These are phyloP conservation scores for Drosophila nikananu DNA, from an alignment of 1,140 invertebrate species.

Conservation along the genomic window DNA sequence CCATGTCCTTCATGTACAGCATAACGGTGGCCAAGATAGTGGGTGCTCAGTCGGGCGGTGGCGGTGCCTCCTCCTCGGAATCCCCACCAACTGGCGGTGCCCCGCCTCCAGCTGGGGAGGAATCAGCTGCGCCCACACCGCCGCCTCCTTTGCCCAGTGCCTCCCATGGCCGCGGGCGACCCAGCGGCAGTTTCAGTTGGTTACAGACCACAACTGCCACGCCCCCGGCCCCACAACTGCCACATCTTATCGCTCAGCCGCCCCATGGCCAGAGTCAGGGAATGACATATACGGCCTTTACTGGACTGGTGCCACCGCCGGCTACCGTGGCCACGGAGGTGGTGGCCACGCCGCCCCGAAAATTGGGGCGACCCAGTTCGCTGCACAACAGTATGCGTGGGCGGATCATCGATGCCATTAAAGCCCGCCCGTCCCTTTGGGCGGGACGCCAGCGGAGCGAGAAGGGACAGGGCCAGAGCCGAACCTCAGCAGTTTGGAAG, in stretches of 20 bases:
- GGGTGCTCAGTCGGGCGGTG: slow-evolving; percentile 53
- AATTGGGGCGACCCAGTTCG: slow-evolving; percentile 78
- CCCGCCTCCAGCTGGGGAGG: slow-evolving; percentile 14
- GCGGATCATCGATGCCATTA: slow-evolving; percentile 80
- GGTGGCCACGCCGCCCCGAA: slow-evolving; percentile 67
- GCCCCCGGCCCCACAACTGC: slow-evolving; percentile 23
- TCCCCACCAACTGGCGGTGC: neutral
- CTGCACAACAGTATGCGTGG: slow-evolving; percentile 83
- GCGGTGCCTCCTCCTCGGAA: slow-evolving; percentile 17
- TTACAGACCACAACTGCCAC: slow-evolving; percentile 40
- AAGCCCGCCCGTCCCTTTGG: slow-evolving; percentile 74
- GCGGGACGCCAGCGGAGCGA: slow-evolving; percentile 76
- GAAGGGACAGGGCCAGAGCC: slow-evolving; percentile 77
- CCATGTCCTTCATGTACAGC: slow-evolving; percentile 84
- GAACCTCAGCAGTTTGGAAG: slow-evolving; percentile 81
- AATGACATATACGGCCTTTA: slow-evolving; percentile 71
- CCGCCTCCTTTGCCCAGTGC: slow-evolving; percentile 48
- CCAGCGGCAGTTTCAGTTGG: slow-evolving; percentile 81
- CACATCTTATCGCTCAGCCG: slow-evolving; percentile 56
- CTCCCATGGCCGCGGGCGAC: slow-evolving; percentile 73
- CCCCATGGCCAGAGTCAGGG: slow-evolving; percentile 38
- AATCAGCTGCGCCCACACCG: slow-evolving; percentile 1
- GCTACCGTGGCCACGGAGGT: slow-evolving; percentile 63
- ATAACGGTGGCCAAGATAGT: slow-evolving; percentile 83
- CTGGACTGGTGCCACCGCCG: slow-evolving; percentile 77